These are phyloP conservation scores for Ceramica pisi DNA, from an alignment of 2,888 invertebrate species.

Conservation along the genomic window DNA sequence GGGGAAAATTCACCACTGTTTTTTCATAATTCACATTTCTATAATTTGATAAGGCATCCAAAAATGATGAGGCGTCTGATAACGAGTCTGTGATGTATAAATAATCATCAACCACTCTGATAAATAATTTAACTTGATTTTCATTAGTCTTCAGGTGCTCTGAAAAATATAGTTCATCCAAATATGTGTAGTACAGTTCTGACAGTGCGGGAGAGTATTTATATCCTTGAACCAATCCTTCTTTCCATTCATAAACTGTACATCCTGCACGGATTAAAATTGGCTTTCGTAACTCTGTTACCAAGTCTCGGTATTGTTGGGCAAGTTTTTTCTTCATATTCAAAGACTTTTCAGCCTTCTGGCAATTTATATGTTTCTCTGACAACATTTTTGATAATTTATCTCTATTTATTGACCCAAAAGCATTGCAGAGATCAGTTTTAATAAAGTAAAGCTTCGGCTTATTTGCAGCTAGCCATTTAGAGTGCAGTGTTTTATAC, in stretches of 20 bases:
- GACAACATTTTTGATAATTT: constrained; percentile 79
- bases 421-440: constrained; percentile 87
- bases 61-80: constrained; percentile 79
- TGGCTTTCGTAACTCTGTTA: constrained; percentile 81
- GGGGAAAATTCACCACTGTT: constrained; percentile 83
- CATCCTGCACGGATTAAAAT: constrained; percentile 85
- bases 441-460: constrained; percentile 87
- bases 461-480: constrained; percentile 79
- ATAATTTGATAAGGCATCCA: constrained; percentile 80
- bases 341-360: constrained; percentile 75
- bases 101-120: constrained; percentile 88
- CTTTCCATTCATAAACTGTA: constrained; percentile 86
- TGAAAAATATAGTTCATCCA: constrained; percentile 81
- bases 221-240: constrained; percentile 88
- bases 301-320: constrained; percentile 79
- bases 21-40: constrained; percentile 86
- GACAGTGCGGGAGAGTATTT: constrained; percentile 88
- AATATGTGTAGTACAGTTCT: constrained; percentile 84
- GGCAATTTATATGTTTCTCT: constrained; percentile 75
- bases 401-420: constrained; percentile 85
- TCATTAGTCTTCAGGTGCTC: constrained; percentile 70
- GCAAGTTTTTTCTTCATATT: constrained; percentile 77
- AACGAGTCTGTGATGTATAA: constrained; percentile 85
- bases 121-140: constrained; percentile 78
- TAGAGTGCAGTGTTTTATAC: constrained; percentile 72